Evolutionary conservation across 2,888 invertebrate species (phyloP), one percentile per base, ranked within the genome.

Genomic region (Meghimatium bilineatum): DNA sequence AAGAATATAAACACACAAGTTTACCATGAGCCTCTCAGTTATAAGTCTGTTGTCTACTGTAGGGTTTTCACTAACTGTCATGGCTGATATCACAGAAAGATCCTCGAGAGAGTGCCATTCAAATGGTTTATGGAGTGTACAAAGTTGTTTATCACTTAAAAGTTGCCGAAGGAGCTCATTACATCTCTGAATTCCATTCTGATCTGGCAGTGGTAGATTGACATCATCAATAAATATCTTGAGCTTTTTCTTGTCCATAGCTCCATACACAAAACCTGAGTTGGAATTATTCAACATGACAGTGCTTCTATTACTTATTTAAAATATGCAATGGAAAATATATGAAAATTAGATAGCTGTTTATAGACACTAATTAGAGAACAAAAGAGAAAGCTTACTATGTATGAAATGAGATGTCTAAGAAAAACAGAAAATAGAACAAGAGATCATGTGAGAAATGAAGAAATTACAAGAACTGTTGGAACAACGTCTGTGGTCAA

Each of bases 251-350:
- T 91, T 92, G 71, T 93, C 93, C 83, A 92, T 92, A 17, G 93
- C 93, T 32, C 94, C 94, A 88, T 93, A 93, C 44, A 93, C 93
- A 90, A 93, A 93, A n/a, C 94, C 93, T 91, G 83, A 23, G 85
- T 72, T 26, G 17, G 14, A 69, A 44, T 38, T 34, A 29, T 26
- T 36, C 26, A 63, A 63, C n/a, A 63, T 6, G 5, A 63, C 6
- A 23, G 60, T 63, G n/a, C n/a, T n/a, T 56, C 26, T n/a, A 12
- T 66, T 32, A 32, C 66, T 14, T 66, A 29, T 32, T 29, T 6
- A 66, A 32, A 32, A 32, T 32, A 32, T 8, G 32, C 66, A 66
- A 32, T 44, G 44, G 12, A 44, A 44, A 8, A 44, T 44, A 44
- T 44, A 44, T 44, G 12, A 44, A 44, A 44, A 12, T 44, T 44